Conservation (phyloP, 2,113 vertebrate genomes). For the Thunnus thynnus region DNA sequence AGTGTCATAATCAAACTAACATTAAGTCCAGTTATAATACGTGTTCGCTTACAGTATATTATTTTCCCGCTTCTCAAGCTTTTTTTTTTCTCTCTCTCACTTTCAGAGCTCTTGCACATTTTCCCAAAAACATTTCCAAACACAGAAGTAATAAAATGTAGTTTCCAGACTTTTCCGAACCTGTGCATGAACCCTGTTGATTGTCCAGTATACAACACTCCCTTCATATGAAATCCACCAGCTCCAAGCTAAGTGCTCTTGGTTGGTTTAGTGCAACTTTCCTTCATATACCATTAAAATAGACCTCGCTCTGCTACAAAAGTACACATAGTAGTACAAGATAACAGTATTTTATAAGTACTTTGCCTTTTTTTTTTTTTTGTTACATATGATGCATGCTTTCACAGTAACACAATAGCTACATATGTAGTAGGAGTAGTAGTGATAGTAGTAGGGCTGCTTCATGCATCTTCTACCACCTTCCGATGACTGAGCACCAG, state of each 20-base stretch:
- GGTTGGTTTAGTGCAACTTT: constrained; percentile 61
- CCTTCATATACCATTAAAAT: constrained; percentile 55
- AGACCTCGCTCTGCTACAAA: constrained; percentile 71
- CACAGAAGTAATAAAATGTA: background rate
- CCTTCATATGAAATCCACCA: background rate
- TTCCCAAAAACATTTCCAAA: constrained; percentile 12
- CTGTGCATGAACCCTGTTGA: constrained; percentile 46
- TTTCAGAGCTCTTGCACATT: constrained; percentile 5
- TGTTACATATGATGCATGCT: constrained; percentile 77
- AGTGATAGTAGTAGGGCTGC: constrained; percentile 35
- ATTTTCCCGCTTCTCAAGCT: background rate
- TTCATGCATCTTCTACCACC: constrained; percentile 58
- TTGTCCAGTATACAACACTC: constrained; percentile 41
- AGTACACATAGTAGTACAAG: constrained; percentile 65
- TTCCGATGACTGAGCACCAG: constrained; percentile 7
- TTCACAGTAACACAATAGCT: constrained; percentile 67
- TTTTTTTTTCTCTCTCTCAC: background rate
- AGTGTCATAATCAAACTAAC: constrained; percentile 40
- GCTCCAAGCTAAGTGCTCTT: constrained; percentile 30
- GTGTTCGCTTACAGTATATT: constrained; percentile 1
- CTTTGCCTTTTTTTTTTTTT: constrained; percentile 28
- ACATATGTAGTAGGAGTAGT: constrained; percentile 54
- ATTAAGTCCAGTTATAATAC: constrained; percentile 6
- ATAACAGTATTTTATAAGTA: constrained; percentile 59
- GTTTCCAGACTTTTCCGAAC: constrained; percentile 8